phyloP scores from a whole-genome alignment of 2,113 vertebrate species.

The Aepyceros melampus region DNA sequence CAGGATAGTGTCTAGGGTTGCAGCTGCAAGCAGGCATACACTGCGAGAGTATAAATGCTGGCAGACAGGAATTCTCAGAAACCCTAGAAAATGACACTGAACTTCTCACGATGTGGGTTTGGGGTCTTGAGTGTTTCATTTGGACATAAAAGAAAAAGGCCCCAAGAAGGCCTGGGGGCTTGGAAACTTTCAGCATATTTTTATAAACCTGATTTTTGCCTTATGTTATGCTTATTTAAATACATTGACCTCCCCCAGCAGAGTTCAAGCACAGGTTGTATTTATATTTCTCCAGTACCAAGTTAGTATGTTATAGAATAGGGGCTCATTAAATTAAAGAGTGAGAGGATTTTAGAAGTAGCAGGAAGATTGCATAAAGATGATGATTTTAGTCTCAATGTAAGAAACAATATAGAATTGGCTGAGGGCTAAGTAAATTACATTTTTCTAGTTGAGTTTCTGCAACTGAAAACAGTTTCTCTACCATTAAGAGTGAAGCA shows the following conservation, averaged over 20 bases:
- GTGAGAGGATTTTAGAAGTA: not conserved
- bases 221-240: not conserved
- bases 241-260: not conserved
- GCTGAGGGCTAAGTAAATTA: not conserved
- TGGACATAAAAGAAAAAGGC: not conserved
- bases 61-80: too few species aligned
- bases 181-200: not conserved
- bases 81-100: not conserved
- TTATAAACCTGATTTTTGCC: not conserved
- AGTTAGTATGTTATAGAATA: not conserved
- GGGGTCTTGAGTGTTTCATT: not conserved
- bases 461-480: not conserved
- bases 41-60: not conserved
- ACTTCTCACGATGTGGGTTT: not conserved
- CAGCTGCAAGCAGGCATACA: not conserved
- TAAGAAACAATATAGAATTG: not conserved
- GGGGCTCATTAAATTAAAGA: not conserved
- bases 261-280: not conserved
- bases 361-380: not conserved
- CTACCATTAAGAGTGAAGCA: not conserved
- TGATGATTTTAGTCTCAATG: not conserved
- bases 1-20: not conserved
- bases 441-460: not conserved
- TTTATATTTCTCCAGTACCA: not conserved
- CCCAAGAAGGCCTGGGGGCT: not conserved